Evolutionary conservation across 2,888 invertebrate species (phyloP).

Genomic region (Pristionchus entomophagus): DNA sequence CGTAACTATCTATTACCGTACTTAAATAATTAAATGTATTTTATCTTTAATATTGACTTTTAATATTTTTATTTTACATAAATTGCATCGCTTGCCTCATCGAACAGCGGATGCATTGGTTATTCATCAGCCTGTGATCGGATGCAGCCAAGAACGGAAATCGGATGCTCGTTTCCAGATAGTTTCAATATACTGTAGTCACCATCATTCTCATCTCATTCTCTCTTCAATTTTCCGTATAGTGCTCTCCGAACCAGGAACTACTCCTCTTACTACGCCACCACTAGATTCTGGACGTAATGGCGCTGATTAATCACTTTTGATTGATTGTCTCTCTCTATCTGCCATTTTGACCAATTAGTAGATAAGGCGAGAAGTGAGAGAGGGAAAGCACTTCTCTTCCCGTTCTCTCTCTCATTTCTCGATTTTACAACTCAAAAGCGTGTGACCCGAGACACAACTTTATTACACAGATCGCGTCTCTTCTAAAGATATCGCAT

Average conservation of each 20-base stretch:
- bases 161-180: too few relatives aligned
- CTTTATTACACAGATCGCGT: background rate
- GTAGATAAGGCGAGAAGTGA: background rate
- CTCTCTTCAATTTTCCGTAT: background rate
- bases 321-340: slow-evolving; percentile 20
- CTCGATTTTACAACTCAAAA: slow-evolving; percentile 8
- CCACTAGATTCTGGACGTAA: background rate
- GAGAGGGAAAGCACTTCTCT: background rate
- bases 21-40: background rate
- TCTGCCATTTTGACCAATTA: background rate
- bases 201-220: background rate
- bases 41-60: background rate
- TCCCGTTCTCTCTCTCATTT: background rate
- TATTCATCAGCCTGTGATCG: too few relatives aligned
- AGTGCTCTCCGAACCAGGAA: background rate
- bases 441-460: slow-evolving; percentile 9
- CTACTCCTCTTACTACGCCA: slow-evolving; percentile 4
- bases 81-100: too few relatives aligned
- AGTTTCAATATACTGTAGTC: too few relatives aligned
- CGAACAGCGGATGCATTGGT: too few relatives aligned
- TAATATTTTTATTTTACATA: background rate
- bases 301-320: background rate
- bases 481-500: background rate
- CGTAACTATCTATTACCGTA: background rate
- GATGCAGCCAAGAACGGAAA: too few relatives aligned